Conservation (phyloP, 2,797 vertebrate species). For the Hippoglossus hippoglossus region DNA sequence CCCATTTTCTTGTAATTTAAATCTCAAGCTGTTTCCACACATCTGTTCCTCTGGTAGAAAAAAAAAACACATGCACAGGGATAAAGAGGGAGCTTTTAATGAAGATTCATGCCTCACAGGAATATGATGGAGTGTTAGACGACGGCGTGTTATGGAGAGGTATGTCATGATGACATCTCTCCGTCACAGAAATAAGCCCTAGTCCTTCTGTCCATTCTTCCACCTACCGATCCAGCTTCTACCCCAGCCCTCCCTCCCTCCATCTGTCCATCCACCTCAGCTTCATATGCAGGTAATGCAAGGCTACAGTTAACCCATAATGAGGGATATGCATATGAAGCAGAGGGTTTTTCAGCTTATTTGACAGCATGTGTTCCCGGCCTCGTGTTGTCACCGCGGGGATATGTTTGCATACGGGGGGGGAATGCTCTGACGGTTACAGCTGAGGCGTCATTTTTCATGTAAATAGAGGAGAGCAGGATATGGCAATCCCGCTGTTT, state of each 20-base stretch:
- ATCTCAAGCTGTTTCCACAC: constrained; percentile 73
- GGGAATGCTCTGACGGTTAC: constrained; percentile 33
- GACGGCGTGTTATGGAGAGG: constrained; percentile 33
- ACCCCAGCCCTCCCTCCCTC: constrained; percentile 17
- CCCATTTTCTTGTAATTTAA: constrained; percentile 70
- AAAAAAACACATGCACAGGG: constrained; percentile 10
- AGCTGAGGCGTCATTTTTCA: constrained; percentile 72
- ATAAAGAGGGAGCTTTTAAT: constrained; percentile 55
- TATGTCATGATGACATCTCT: constrained; percentile 63
- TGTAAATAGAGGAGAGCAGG: constrained; percentile 69
- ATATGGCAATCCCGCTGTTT: constrained; percentile 58
- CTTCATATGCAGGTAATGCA: constrained; percentile 28
- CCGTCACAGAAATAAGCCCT: constrained; percentile 43
- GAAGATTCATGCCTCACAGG: constrained; percentile 57
- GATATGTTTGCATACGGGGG: constrained; percentile 41
- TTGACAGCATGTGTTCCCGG: constrained; percentile 59
- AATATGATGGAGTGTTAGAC: constrained; percentile 43
- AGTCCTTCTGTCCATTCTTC: constrained; percentile 41
- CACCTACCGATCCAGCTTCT: constrained; percentile 14
- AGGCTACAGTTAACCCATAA: constrained; percentile 53
- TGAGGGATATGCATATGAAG: constrained; percentile 50
- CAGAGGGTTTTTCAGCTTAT: constrained; percentile 32
- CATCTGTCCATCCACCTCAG: constrained; percentile 40
- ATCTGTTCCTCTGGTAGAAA: constrained; percentile 61
- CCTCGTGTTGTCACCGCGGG: constrained; percentile 35